These are phyloP conservation scores for Hippasteria phrygiana DNA, from an alignment of 53 echinoderm and acorn worm genomes.

Conservation along the genomic window DNA sequence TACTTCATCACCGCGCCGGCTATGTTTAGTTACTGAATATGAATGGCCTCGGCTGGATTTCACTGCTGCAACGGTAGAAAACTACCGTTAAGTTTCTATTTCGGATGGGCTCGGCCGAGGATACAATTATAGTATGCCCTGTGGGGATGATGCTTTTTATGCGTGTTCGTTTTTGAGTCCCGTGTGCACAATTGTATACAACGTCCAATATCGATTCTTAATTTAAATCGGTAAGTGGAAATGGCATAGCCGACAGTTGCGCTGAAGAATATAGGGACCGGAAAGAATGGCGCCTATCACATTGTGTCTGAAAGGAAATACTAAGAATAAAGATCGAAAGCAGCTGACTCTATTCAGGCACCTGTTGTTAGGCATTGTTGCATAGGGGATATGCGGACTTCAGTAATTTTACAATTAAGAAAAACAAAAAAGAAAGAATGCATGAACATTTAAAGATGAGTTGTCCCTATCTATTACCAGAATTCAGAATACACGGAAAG, in stretches of 20 bases:
- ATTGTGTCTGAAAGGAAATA: background rate
- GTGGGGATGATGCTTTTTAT: background rate
- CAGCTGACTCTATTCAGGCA: background rate
- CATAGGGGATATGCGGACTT: no score
- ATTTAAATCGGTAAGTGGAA: conserved; percentile 5
- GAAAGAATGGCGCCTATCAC: background rate
- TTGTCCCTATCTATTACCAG: no score
- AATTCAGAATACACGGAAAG: no score
- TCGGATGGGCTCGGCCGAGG: background rate
- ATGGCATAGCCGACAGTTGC: background rate
- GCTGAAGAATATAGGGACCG: background rate
- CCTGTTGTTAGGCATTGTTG: background rate
- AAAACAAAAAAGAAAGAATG: background rate
- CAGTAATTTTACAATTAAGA: background rate
- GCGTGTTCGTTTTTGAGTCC: background rate
- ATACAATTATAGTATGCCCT: conserved; percentile 1
- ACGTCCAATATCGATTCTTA: background rate
- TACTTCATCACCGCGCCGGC: background rate
- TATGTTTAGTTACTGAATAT: conserved; percentile 9
- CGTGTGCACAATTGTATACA: background rate
- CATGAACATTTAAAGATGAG: no score
- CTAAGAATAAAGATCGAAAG: background rate
- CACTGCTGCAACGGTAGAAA: background rate
- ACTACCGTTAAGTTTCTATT: background rate
- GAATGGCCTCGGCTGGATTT: background rate